These are phyloP conservation scores for Epiblema foenella DNA, from an alignment of 2,888 invertebrate genomes.

Conservation along the genomic window DNA sequence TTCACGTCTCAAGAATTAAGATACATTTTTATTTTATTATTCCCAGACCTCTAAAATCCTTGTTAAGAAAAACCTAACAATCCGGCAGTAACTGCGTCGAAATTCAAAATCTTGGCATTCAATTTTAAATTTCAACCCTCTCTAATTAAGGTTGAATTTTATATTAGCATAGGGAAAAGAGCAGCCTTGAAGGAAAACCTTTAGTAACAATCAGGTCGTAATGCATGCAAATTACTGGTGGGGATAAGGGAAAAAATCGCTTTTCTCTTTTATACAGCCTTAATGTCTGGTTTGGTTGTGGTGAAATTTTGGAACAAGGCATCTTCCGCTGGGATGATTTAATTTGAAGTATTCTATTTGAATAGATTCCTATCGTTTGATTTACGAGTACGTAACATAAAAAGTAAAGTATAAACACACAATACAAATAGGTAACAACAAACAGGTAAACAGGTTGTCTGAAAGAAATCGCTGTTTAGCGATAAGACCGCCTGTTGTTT, in stretches of 20 bases:
- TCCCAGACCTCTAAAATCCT: constrained; percentile 7
- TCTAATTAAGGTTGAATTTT: constrained; percentile 6
- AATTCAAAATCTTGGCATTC: not conserved
- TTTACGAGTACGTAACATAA: not conserved
- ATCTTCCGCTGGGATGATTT: constrained; percentile 24
- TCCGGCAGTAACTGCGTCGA: constrained; percentile 31
- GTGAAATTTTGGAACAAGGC: constrained; percentile 31
- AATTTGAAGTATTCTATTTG: constrained; percentile 27
- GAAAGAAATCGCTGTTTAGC: no score
- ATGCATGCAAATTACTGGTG: constrained; percentile 43
- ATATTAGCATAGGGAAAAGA: not conserved
- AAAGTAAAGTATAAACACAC: not conserved
- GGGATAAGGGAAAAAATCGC: constrained; percentile 42
- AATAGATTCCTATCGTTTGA: not conserved
- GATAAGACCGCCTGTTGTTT: no score
- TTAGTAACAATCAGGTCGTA: constrained; percentile 42
- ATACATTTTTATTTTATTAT: not conserved
- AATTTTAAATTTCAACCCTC: constrained; percentile 10
- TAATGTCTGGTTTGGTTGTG: constrained; percentile 32
- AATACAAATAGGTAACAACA: no score
- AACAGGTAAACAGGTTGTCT: no score
- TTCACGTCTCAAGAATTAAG: constrained; percentile 12
- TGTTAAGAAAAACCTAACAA: constrained; percentile 35
- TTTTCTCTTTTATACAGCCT: constrained; percentile 34
- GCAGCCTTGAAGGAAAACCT: constrained; percentile 28